phyloP scores from a whole-genome alignment of 2,113 vertebrate species.

The Callocephalon fimbriatum region DNA sequence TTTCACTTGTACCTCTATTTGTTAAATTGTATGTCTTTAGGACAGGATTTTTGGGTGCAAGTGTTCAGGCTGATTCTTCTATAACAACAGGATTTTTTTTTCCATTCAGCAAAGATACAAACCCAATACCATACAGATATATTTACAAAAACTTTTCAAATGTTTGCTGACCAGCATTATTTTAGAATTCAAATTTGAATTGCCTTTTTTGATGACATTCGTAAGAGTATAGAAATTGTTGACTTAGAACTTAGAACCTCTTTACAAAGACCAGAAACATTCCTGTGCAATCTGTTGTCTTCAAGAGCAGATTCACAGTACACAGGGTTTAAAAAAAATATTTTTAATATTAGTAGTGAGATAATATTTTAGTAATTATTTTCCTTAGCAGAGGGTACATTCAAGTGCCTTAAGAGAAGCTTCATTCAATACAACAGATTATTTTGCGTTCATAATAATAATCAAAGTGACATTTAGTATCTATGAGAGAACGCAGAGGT shows the following conservation, averaged over 20 bases:
- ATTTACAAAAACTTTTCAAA: neutral
- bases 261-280: neutral
- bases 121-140: neutral
- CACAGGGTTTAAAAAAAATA: neutral
- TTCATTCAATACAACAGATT: neutral
- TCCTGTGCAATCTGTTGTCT: neutral
- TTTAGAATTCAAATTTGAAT: neutral
- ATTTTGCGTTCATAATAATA: neutral
- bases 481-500: neutral
- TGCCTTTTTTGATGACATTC: neutral
- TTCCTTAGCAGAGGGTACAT: neutral
- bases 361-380: neutral
- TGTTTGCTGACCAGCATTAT: neutral
- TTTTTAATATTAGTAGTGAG: neutral
- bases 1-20: conserved; percentile 3
- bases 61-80: neutral
- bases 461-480: neutral
- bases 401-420: neutral
- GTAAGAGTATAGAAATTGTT: neutral
- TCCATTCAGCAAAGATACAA: neutral
- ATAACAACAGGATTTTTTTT: neutral
- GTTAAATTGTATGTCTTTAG: conserved; percentile 3
- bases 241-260: neutral
- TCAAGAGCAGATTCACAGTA: neutral
- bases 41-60: conserved; percentile 24